Evolutionary conservation across 2,888 invertebrate genomes (phyloP), one percentile per base, ranked within the genome.

Genomic region (Megalurothrips usitatus): DNA sequence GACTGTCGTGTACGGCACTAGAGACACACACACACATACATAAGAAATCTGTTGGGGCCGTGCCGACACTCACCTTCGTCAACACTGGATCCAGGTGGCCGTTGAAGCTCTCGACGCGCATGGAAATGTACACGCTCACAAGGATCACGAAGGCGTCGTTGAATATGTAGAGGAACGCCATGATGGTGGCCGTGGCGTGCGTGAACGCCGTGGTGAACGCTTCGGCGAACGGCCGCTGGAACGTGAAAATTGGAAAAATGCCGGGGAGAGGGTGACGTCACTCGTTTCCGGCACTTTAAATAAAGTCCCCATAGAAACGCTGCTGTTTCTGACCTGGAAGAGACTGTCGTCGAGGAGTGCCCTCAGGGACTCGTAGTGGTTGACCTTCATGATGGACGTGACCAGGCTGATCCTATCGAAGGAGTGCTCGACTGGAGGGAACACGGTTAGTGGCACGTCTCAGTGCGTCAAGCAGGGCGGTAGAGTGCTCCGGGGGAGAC

Each of bases 111-210:
- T 58, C 47, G 47, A 82, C 79, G 28, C 82, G 79, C 49, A 47
- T 78, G 23, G 82, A 28, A 49, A 82, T 68, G n/a, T 80, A 79
- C 58, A 80, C 26, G n/a, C 80, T 63, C 26, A 82, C 75, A 8
- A 82, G 17, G 80, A 82, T 82, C 4, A 80, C 79, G 23, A 82
- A 82, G 1, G 80, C 47, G 43, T 82, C 82, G n/a, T 79, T 82
- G 47, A 80, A 82, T 34, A 79, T 80, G 80, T 79, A 80, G 1
- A 63, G 26, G 79, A 82, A 82, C 17, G 82, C 63, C 63, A 63
- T 6, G 63, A 17, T 6, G 19, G 63, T 49, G 49, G 49, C 49
- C 12, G 49, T 49, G 49, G 49, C 49, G 9, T 49, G 49, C 10
- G 12, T 11, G 12, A 49, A 49, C 49, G 12, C 49, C 10, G 49